phyloP scores from a whole-genome alignment of 2,888 invertebrate genomes.

The Dynastes grantii region DNA sequence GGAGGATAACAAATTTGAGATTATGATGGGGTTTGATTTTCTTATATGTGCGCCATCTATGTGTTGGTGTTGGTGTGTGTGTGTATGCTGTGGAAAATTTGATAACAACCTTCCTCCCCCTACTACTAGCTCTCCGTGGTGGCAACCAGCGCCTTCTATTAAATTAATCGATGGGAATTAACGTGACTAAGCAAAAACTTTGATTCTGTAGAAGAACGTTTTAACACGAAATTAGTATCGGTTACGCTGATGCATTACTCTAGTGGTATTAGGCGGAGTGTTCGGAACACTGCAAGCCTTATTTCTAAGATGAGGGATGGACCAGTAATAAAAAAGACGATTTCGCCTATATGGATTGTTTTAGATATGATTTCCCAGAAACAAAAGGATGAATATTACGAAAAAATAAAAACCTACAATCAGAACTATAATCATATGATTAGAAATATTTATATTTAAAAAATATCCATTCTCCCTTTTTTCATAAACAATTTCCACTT shows the following conservation, averaged over 20 bases:
- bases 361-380: no score
- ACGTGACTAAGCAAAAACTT: slow-evolving; percentile 39
- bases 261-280: neutral
- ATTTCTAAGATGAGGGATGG: no score
- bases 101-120: slow-evolving; percentile 32
- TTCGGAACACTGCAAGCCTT: no score
- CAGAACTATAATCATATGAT: no score
- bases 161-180: slow-evolving; percentile 41
- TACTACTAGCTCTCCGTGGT: neutral
- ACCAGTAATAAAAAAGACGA: no score
- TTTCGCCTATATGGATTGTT: no score
- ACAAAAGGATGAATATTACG: no score
- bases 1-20: slow-evolving; percentile 69
- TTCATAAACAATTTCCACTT: no score
- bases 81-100: slow-evolving; percentile 33
- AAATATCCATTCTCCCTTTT: no score
- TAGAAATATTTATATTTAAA: no score
- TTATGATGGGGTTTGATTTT: slow-evolving; percentile 62
- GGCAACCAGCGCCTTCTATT: slow-evolving; percentile 2
- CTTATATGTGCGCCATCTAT: slow-evolving; percentile 49
- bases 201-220: slow-evolving; percentile 14
- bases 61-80: slow-evolving; percentile 5
- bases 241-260: neutral
- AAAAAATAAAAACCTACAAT: no score
- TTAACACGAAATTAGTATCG: slow-evolving; percentile 29